phyloP scores from a whole-genome alignment of 2,888 invertebrate genomes.

The Ormia ochracea region DNA sequence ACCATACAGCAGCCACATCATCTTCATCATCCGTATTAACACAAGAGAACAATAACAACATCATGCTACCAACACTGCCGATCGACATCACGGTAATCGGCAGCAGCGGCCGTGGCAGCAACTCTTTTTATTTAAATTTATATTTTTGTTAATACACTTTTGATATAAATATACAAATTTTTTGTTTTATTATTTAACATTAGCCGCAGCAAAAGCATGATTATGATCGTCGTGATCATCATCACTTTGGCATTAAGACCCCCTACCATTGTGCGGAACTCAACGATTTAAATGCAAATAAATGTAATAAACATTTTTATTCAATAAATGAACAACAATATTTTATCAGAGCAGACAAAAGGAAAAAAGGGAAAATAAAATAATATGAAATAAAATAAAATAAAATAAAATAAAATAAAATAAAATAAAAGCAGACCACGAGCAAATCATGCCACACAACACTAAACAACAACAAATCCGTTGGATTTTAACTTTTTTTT shows the following conservation, averaged over 20 bases:
- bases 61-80: constrained; percentile 3
- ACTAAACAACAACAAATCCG: constrained; percentile 8
- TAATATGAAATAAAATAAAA: no score
- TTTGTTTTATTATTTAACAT: constrained; percentile 39
- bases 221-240: constrained; percentile 60
- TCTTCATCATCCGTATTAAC: constrained; percentile 32
- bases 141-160: constrained; percentile 40
- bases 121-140: constrained; percentile 38
- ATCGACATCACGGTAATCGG: neutral
- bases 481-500: constrained; percentile 55
- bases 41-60: constrained; percentile 16
- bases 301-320: constrained; percentile 70
- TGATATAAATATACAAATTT: neutral
- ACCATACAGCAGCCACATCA: constrained; percentile 59
- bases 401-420: no score
- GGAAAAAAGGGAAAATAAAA: no score
- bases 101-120: constrained; percentile 6
- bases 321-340: constrained; percentile 53
- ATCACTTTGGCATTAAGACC: constrained; percentile 60
- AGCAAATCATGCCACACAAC: constrained; percentile 17
- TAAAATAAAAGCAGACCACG: no score
- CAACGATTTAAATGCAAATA: constrained; percentile 74
- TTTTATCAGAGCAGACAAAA: constrained; percentile 42
- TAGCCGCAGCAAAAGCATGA: constrained; percentile 55
- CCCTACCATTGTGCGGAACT: constrained; percentile 62